These are phyloP conservation scores for Bostrychus sinensis DNA, from an alignment of 2,113 vertebrate genomes.

Conservation along the genomic window DNA sequence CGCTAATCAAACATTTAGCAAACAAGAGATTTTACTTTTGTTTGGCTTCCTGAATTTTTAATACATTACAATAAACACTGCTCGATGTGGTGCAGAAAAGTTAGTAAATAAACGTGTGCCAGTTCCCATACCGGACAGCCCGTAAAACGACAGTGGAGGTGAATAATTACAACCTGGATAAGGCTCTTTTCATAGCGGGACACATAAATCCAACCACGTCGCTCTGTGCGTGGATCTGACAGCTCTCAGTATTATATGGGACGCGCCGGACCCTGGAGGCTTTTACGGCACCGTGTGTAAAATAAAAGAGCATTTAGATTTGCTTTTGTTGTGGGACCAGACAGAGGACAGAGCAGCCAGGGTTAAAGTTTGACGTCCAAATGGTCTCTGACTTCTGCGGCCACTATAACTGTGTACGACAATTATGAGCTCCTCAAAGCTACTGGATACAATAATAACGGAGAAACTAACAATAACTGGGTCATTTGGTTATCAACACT, in stretches of 20 bases:
- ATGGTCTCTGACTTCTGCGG: slow-evolving; percentile 30
- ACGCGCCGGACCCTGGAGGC: slow-evolving; percentile 63
- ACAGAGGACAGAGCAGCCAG: slow-evolving; percentile 38
- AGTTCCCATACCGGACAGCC: slow-evolving; percentile 2
- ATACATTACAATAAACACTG: neutral
- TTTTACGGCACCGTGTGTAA: slow-evolving; percentile 67
- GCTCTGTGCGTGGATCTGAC: slow-evolving; percentile 52
- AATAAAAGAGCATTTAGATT: slow-evolving; percentile 75
- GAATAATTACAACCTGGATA: slow-evolving; percentile 29
- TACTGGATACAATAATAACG: no score
- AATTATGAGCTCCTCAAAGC: slow-evolving; percentile 31
- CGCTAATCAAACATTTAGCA: slow-evolving; percentile 16
- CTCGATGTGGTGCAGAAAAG: neutral
- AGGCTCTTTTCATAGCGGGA: slow-evolving; percentile 46
- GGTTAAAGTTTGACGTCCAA: slow-evolving; percentile 53
- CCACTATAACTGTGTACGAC: slow-evolving; percentile 12
- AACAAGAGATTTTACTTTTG: neutral
- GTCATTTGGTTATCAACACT: no score
- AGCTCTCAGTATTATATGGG: slow-evolving; percentile 67
- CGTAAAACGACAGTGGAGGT: slow-evolving; percentile 7
- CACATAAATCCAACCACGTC: slow-evolving; percentile 55
- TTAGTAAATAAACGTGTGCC: slow-evolving; percentile 2
- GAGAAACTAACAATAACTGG: no score
- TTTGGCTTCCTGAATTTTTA: slow-evolving; percentile 26
- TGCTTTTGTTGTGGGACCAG: slow-evolving; percentile 66